These are phyloP conservation scores for Calyptommatus sinebrachiatus DNA, from an alignment of 2,113 vertebrate genomes.

Conservation along the genomic window DNA sequence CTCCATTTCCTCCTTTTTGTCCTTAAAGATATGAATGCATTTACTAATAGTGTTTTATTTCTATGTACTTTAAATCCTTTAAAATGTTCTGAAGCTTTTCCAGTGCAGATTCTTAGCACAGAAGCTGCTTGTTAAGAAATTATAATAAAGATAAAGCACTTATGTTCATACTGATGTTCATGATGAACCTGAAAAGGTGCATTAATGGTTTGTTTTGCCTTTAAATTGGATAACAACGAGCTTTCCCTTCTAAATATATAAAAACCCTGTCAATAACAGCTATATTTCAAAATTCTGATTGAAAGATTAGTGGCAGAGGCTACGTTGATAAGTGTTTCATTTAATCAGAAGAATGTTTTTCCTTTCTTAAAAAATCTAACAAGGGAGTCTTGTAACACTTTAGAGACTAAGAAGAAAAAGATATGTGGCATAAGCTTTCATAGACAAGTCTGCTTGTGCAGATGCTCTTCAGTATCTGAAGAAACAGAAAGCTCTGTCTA, in stretches of 20 bases:
- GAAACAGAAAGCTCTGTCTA: too few species aligned
- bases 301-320: neutral
- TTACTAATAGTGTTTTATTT: neutral
- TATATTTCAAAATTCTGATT: neutral
- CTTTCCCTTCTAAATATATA: neutral
- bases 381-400: too few species aligned
- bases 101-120: neutral
- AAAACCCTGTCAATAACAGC: neutral
- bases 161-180: neutral
- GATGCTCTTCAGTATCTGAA: too few species aligned
- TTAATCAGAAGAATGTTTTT: too few species aligned
- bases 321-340: neutral
- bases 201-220: too few species aligned
- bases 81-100: neutral
- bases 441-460: too few species aligned
- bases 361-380: too few species aligned
- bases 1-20: too few species aligned
- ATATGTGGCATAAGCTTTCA: too few species aligned
- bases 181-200: too few species aligned
- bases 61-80: neutral
- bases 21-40: neutral
- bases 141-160: neutral
- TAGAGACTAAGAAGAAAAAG: too few species aligned
- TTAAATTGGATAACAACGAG: neutral
- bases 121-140: neutral